Conservation (phyloP, 2,888 invertebrate species). For the Pammene fasciana region DNA sequence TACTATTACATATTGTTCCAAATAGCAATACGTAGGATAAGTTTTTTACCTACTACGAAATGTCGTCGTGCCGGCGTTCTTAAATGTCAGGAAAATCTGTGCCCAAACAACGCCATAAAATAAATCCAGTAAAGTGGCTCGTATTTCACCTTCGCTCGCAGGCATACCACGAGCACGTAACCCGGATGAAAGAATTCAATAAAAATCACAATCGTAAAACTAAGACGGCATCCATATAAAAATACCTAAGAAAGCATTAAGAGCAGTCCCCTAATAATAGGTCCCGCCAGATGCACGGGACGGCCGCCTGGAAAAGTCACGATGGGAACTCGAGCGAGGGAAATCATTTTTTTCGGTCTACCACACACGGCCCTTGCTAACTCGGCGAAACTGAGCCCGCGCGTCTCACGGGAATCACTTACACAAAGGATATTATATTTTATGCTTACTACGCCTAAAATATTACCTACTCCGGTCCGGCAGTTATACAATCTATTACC, state of each 20-base stretch:
- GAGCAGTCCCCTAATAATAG: conserved; percentile 81
- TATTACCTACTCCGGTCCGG: conserved; percentile 11
- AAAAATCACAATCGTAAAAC: conserved; percentile 83
- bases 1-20: neutral
- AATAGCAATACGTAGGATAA: neutral
- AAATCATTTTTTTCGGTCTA: conserved; percentile 83
- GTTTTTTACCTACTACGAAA: conserved; percentile 9
- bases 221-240: conserved; percentile 79
- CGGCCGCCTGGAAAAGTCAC: conserved; percentile 81
- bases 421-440: conserved; percentile 61
- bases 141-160: conserved; percentile 78
- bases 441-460: conserved; percentile 50
- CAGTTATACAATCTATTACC: neutral
- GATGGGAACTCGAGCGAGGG: conserved; percentile 78
- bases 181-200: conserved; percentile 73
- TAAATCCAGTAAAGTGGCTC: conserved; percentile 77
- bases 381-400: conserved; percentile 73
- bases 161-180: conserved; percentile 63
- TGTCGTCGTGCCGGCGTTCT: conserved; percentile 57
- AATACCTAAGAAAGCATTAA: conserved; percentile 82
- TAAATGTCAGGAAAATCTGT: conserved; percentile 35
- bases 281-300: conserved; percentile 82
- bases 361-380: conserved; percentile 80
- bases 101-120: conserved; percentile 66
- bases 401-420: conserved; percentile 67